These are phyloP conservation scores for Alexandromys fortis DNA, from an alignment of 2,113 vertebrate genomes.

Conservation along the genomic window DNA sequence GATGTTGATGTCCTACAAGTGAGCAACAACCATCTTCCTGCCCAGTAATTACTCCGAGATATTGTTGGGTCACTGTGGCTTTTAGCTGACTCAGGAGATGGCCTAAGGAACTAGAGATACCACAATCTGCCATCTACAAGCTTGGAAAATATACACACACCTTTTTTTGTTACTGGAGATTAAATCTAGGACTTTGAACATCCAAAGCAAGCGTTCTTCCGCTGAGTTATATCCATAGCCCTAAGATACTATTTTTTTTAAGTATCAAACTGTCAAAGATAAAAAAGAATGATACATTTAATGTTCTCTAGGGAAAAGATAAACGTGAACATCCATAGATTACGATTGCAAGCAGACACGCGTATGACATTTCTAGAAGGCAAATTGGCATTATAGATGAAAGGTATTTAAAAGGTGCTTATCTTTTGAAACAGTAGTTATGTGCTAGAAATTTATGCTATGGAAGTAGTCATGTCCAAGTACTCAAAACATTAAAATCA, in stretches of 20 bases:
- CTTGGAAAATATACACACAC: not conserved
- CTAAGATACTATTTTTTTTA: not conserved
- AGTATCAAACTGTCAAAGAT: not conserved
- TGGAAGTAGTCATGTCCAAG: not conserved
- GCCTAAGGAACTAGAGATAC: not conserved
- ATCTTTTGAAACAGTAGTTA: not conserved
- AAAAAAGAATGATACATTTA: not conserved
- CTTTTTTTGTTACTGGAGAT: not conserved
- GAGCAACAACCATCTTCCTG: not conserved
- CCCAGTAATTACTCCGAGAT: not conserved
- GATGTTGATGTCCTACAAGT: not conserved
- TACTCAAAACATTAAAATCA: not conserved
- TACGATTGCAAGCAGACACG: not conserved
- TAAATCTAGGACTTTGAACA: not conserved
- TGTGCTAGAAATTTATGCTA: not conserved
- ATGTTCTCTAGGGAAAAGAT: not conserved
- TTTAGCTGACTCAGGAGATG: not conserved
- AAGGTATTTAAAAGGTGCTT: not conserved
- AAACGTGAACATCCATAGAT: not conserved
- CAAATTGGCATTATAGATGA: not conserved
- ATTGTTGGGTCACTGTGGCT: not conserved
- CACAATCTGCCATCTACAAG: no score
- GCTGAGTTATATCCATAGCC: not conserved
- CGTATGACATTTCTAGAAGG: not conserved
- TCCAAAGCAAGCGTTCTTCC: not conserved